These are phyloP conservation scores for Amphiprion clarkii DNA, from an alignment of 2,797 vertebrate genomes.

Conservation along the genomic window DNA sequence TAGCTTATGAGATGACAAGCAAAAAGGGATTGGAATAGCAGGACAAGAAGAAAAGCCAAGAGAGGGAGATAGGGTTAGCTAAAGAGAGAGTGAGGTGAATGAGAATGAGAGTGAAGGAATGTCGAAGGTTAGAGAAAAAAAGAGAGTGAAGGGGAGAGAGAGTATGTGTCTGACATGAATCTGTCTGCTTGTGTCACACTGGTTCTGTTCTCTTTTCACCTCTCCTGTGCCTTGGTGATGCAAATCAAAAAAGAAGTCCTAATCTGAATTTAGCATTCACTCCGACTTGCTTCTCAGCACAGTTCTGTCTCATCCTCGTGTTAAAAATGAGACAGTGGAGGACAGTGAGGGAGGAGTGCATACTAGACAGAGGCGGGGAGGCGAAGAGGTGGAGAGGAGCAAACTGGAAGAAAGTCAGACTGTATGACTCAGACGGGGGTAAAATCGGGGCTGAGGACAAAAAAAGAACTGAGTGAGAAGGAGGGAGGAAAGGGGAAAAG, in stretches of 20 bases:
- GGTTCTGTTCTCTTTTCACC: conserved; percentile 57
- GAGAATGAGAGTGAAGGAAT: conserved; percentile 45
- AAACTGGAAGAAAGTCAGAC: conserved; percentile 35
- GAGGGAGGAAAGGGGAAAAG: neutral
- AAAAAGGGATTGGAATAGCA: conserved; percentile 1
- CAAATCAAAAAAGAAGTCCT: conserved; percentile 53
- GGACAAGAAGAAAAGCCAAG: conserved; percentile 29
- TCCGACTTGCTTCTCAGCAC: conserved; percentile 39
- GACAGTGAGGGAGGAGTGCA: conserved; percentile 37
- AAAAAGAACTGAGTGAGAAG: conserved; percentile 13
- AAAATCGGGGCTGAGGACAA: conserved; percentile 20
- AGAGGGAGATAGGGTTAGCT: conserved; percentile 16
- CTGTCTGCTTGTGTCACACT: conserved; percentile 56
- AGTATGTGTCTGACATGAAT: conserved; percentile 62
- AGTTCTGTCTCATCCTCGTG: conserved; percentile 44
- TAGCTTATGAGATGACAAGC: conserved; percentile 11
- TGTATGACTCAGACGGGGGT: conserved; percentile 42
- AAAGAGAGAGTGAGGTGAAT: conserved; percentile 47
- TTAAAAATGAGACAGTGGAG: conserved; percentile 44
- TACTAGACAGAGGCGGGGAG: conserved; percentile 23
- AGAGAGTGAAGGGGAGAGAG: conserved; percentile 28
- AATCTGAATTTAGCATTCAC: conserved; percentile 64
- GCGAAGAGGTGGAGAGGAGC: neutral
- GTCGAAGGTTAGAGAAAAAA: conserved; percentile 18
- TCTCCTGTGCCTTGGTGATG: conserved; percentile 41